phyloP scores from a whole-genome alignment of 53 echinoderm and acorn worm genomes.

The Paracentrotus lividus region DNA sequence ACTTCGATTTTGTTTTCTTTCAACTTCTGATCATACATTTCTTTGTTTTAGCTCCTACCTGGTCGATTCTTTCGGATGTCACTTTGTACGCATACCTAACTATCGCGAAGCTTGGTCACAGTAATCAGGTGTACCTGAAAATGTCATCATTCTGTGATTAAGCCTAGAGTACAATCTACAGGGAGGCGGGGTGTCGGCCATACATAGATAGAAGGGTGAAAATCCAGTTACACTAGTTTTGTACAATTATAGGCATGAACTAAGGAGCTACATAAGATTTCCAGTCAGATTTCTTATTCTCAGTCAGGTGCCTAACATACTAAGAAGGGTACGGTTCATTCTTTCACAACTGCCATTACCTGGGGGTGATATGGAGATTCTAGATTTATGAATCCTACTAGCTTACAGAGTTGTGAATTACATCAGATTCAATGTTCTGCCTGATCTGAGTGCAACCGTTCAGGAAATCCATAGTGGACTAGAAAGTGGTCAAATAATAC shows the following conservation, averaged over 20 bases:
- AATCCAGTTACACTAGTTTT: constrained; percentile 61
- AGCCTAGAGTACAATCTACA: constrained; percentile 61
- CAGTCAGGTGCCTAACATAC: constrained; percentile 69
- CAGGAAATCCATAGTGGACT: constrained; percentile 81
- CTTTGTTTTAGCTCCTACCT: background rate
- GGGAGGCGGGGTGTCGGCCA: constrained; percentile 77
- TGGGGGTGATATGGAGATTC: constrained; percentile 80
- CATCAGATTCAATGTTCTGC: constrained; percentile 72
- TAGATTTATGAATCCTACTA: constrained; percentile 66
- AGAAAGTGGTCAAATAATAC: constrained; percentile 77
- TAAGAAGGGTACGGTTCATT: constrained; percentile 72
- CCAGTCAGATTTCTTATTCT: constrained; percentile 71
- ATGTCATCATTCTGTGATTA: background rate
- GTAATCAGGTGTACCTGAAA: background rate
- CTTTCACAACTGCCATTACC: constrained; percentile 74
- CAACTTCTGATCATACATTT: background rate
- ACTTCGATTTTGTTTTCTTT: constrained; percentile 10
- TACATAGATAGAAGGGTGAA: constrained; percentile 80
- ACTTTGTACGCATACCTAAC: constrained; percentile 60
- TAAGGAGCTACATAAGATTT: constrained; percentile 73
- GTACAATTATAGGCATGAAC: constrained; percentile 81
- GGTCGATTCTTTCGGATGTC: constrained; percentile 29
- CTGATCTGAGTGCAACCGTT: constrained; percentile 77
- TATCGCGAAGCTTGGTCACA: constrained; percentile 43
- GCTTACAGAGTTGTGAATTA: constrained; percentile 63